These are phyloP conservation scores for Cylas formicarius DNA, from an alignment of 1,140 invertebrate species.

Conservation along the genomic window DNA sequence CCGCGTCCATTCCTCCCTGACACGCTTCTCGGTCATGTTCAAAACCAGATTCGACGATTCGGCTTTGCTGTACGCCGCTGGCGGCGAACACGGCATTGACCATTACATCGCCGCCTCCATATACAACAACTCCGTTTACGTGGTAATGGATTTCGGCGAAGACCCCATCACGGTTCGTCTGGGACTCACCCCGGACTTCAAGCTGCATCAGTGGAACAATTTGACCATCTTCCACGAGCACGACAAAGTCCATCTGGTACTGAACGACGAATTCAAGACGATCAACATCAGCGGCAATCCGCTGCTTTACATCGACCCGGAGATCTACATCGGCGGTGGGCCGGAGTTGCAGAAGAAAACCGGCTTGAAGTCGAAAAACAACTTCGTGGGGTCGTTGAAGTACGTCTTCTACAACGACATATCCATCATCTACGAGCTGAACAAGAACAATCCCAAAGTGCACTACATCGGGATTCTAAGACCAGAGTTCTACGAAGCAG, in stretches of 20 bases:
- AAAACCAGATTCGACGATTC: conserved; percentile 84
- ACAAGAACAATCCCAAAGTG: conserved; percentile 75
- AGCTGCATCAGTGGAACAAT: conserved; percentile 79
- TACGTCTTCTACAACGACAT: conserved; percentile 90
- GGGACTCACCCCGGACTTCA: conserved; percentile 56
- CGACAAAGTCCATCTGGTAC: conserved; percentile 59
- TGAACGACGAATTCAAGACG: conserved; percentile 62
- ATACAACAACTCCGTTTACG: conserved; percentile 65
- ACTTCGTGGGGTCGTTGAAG: conserved; percentile 77
- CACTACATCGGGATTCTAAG: conserved; percentile 59
- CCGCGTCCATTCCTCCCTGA: conserved; percentile 77
- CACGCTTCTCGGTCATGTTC: conserved; percentile 80
- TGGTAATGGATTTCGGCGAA: conserved; percentile 79
- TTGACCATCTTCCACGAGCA: conserved; percentile 77
- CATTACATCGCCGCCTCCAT: conserved; percentile 80
- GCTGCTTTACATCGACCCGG: conserved; percentile 84
- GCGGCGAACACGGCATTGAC: conserved; percentile 63
- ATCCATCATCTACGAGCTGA: conserved; percentile 81
- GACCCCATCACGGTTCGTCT: conserved; percentile 56
- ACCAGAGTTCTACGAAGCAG: conserved; percentile 73
- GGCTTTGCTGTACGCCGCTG: conserved; percentile 78
- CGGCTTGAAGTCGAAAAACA: conserved; percentile 64
- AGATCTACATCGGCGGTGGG: conserved; percentile 82
- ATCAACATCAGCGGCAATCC: conserved; percentile 64
- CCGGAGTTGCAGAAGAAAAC: conserved; percentile 66